Base-by-base conservation (phyloP, 2,888 invertebrate genomes). In the Lycia hirtaria region DNA sequence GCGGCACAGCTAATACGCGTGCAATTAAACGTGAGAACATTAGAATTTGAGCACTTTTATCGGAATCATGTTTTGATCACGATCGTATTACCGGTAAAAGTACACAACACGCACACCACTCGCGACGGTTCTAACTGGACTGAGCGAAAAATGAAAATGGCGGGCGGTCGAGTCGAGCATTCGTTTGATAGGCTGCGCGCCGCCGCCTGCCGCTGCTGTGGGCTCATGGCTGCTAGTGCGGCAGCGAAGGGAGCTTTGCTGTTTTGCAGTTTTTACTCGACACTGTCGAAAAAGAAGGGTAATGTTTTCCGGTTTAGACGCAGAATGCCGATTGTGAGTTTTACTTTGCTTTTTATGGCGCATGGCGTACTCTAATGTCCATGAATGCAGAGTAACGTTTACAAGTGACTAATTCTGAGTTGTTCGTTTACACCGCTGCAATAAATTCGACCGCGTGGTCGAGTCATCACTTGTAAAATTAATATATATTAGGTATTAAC, bases 41-140 rank as follows among this genome's bases (percentile, higher is more conserved):
- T 73, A 63, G 68, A 68, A 67, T 67, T 60, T 50, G 61, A 65
- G 49, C 67, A 71, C 64, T 71, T 74, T 71, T 65, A 75, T 72
- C 68, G 66, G 69, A 69, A 72, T 71, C 73, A 75, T 81, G 64
- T 72, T 76, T 76, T 73, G 60, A 57, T 76, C 71, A 76, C 84
- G 85, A 83, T 81, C 79, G 76, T 75, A 66, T 73, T 58, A 67
- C 60, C 64, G 64, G 65, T 51, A 65, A 67, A 65, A 69, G 50
- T 28, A 68, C 55, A 58, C 64, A 52, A 72, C 64, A 80, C 88
- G 78, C 73, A 47, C 69, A 28, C n/a, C 58, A 5, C 72, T 35
- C 68, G 17, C 55, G 70, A 65, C 74, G 74, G 65, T 67, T 78
- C 64, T 81, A 85, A 83, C 86, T 81, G 83, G 85, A 89, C 88